phyloP scores from a whole-genome alignment of 37 sponge, comb jelly and placozoan genomes.

The Petrosia ficiformis region DNA sequence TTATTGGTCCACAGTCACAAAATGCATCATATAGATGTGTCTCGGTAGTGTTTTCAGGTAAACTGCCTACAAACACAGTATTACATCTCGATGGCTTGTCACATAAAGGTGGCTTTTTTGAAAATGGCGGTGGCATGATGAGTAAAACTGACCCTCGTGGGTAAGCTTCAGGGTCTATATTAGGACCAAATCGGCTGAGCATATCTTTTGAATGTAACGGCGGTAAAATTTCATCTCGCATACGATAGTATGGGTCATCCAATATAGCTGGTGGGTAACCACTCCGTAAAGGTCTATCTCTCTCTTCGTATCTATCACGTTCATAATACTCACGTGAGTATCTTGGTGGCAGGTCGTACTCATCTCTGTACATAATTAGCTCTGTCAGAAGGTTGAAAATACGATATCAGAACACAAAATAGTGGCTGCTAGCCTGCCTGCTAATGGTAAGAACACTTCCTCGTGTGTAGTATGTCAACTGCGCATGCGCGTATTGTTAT shows the following conservation, averaged over 20 bases:
- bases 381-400: no score
- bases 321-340: slow-evolving; percentile 33
- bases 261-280: neutral
- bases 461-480: no score
- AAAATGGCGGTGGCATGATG: slow-evolving; percentile 27
- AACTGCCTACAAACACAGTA: slow-evolving; percentile 68
- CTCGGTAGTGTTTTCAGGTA: slow-evolving; percentile 55
- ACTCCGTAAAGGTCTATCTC: slow-evolving; percentile 1
- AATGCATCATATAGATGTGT: slow-evolving; percentile 65
- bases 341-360: slow-evolving; percentile 11
- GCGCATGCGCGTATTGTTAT: no score
- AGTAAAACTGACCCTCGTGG: slow-evolving; percentile 37
- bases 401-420: no score
- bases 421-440: no score
- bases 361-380: slow-evolving; percentile 32
- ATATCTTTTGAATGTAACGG: no score
- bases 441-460: no score
- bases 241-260: slow-evolving; percentile 22
- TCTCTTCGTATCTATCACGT: neutral
- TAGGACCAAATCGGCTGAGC: neutral
- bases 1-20: slow-evolving; percentile 50
- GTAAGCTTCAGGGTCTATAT: slow-evolving; percentile 3
- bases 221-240: neutral
- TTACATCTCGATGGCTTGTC: slow-evolving; percentile 39
- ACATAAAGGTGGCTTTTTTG: slow-evolving; percentile 25